These are phyloP conservation scores for Cantharis rufa DNA, from an alignment of 2,888 invertebrate species.

Conservation along the genomic window DNA sequence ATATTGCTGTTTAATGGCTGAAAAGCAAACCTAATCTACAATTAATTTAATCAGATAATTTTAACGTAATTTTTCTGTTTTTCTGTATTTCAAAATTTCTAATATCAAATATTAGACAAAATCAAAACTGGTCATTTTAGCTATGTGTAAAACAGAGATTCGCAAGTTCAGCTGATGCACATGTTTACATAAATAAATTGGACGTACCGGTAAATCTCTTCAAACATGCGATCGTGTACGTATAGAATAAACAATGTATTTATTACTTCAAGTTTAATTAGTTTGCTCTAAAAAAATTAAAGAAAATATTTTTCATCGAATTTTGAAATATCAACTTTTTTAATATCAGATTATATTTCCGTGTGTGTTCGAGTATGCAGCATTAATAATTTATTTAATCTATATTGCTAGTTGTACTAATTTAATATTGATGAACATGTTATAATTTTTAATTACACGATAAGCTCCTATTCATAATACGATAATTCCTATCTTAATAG, in stretches of 20 bases:
- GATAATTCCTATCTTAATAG: neutral
- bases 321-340: no score
- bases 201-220: neutral
- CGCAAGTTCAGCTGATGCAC: neutral
- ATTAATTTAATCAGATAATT: no score
- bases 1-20: no score
- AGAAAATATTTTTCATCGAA: neutral
- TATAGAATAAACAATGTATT: no score
- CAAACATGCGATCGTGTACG: neutral
- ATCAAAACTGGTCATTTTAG: no score
- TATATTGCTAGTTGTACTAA: neutral
- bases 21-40: no score
- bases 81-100: neutral
- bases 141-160: neutral
- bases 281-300: neutral
- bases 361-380: no score
- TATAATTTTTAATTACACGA: neutral
- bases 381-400: neutral
- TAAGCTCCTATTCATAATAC: neutral
- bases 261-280: no score
- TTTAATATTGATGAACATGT: neutral
- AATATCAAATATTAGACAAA: neutral
- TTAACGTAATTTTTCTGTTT: no score
- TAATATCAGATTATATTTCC: no score
- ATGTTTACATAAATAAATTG: neutral